These are phyloP conservation scores for Phrynocephalus forsythii DNA, from an alignment of 2,797 vertebrate genomes.

Conservation along the genomic window DNA sequence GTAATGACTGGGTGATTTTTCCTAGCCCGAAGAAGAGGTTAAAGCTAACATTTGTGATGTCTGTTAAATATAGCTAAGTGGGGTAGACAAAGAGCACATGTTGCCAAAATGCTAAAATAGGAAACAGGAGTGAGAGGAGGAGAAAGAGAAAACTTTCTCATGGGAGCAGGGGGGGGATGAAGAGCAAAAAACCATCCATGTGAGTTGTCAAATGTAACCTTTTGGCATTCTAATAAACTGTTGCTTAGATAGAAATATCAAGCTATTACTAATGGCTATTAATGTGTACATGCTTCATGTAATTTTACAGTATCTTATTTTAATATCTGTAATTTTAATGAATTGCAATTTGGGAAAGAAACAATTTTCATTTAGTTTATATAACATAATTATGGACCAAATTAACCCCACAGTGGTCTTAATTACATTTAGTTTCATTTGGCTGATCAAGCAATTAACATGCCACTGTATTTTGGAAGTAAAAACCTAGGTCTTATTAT, in stretches of 20 bases:
- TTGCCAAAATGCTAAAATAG: slow-evolving; percentile 41
- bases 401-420: slow-evolving; percentile 98
- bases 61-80: slow-evolving; percentile 30
- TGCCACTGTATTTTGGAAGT: slow-evolving; percentile 85
- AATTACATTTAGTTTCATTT: slow-evolving; percentile 99
- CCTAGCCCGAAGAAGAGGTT: not conserved
- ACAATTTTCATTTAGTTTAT: slow-evolving; percentile 94
- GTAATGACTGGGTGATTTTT: not conserved
- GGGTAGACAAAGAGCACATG: slow-evolving; percentile 39
- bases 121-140: slow-evolving; percentile 38
- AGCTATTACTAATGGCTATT: slow-evolving; percentile 87
- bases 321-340: slow-evolving; percentile 98
- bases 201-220: slow-evolving; percentile 86
- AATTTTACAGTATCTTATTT: slow-evolving; percentile 94
- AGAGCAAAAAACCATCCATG: slow-evolving; percentile 81
- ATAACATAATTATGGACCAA: slow-evolving; percentile 98
- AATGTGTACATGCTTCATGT: slow-evolving; percentile 96
- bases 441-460: slow-evolving; percentile 92
- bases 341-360: slow-evolving; percentile 98
- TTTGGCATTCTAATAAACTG: slow-evolving; percentile 85
- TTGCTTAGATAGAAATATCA: slow-evolving; percentile 87
- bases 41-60: slow-evolving; percentile 25
- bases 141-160: slow-evolving; percentile 67
- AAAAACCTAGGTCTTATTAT: slow-evolving; percentile 52
- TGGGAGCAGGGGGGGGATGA: slow-evolving; percentile 56